Percentiles rank a stretch among this genome's conserved stretches.
phyloP scores from a whole-genome alignment of 2,113 vertebrate species.

The Chunga burmeisteri region DNA sequence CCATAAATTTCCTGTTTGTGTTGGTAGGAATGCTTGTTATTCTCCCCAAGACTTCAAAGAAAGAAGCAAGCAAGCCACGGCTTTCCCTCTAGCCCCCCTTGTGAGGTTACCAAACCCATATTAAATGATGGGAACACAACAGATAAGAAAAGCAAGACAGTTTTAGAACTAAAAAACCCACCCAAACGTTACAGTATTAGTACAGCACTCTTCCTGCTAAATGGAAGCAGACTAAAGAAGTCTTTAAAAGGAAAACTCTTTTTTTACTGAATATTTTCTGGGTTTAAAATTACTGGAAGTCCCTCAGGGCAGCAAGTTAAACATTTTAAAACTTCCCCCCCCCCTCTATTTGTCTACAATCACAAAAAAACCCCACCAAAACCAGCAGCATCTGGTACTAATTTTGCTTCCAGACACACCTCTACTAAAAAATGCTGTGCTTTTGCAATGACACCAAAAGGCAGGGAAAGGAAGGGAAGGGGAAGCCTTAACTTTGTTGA shows the following conservation, averaged over 20 bases:
- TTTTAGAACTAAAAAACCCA: slow-evolving; percentile 17
- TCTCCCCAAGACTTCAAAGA: slow-evolving; percentile 37
- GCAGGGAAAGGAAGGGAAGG: background rate
- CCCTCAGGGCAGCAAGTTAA: slow-evolving; percentile 38
- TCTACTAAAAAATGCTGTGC: slow-evolving; percentile 34
- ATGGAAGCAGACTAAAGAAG: background rate
- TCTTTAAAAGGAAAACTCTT: background rate
- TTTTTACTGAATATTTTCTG: background rate
- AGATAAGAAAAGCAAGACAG: slow-evolving; percentile 36
- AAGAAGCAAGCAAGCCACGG: background rate
- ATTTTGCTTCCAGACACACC: slow-evolving; percentile 40
- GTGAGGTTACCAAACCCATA: background rate
- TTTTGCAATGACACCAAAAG: slow-evolving; percentile 22
- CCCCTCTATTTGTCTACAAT: background rate
- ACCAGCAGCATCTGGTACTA: slow-evolving; percentile 26
- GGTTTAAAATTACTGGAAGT: slow-evolving; percentile 27
- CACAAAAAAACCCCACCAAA: background rate
- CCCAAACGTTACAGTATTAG: background rate
- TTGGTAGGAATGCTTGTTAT: slow-evolving; percentile 1
- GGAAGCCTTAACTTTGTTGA: slow-evolving; percentile 76
- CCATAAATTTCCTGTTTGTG: background rate
- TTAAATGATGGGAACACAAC: slow-evolving; percentile 12
- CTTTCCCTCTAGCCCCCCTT: background rate
- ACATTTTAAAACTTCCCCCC: background rate
- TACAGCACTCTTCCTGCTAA: background rate